Evolutionary conservation across 2,797 vertebrate genomes (phyloP).

Genomic region (Rhinatrema bivittatum): DNA sequence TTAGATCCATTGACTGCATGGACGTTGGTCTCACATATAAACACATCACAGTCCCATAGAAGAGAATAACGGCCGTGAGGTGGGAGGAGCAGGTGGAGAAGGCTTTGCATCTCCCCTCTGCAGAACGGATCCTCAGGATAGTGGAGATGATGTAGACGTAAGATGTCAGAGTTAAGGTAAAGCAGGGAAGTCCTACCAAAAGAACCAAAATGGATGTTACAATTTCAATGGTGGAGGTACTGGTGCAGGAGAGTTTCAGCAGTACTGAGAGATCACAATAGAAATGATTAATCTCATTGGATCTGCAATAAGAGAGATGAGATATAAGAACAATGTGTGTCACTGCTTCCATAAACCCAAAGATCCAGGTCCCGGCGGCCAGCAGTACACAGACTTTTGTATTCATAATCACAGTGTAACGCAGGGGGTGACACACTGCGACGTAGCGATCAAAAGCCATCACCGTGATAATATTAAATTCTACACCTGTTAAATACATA

Average conservation of each 20-base stretch:
- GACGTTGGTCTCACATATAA: conserved; percentile 27
- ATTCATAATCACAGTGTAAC: conserved; percentile 13
- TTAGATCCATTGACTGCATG: conserved; percentile 14
- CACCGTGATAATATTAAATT: conserved; percentile 26
- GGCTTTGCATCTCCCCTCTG: conserved; percentile 3
- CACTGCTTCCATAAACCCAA: conserved; percentile 2
- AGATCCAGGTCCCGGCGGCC: not conserved
- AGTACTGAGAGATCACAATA: conserved; percentile 27
- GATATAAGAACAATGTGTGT: conserved; percentile 9
- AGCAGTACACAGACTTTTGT: conserved; percentile 14
- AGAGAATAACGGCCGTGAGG: conserved; percentile 23
- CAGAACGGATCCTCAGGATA: conserved; percentile 3
- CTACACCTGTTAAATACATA: conserved; percentile 20
- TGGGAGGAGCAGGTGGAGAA: conserved; percentile 30
- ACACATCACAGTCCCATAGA: conserved; percentile 22
- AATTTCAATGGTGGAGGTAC: conserved; percentile 15
- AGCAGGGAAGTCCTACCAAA: conserved; percentile 9
- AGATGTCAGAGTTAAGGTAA: conserved; percentile 14
- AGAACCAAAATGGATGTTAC: conserved; percentile 13
- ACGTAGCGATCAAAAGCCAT: conserved; percentile 22
- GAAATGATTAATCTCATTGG: conserved; percentile 16
- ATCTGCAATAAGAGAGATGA: conserved; percentile 10
- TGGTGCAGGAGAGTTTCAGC: conserved; percentile 20
- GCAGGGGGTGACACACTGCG: conserved; percentile 11
- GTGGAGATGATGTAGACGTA: conserved; percentile 18